A percentile compares a stretch with the other conserved stretches of the same genome.
Conservation (phyloP, 2,888 invertebrate genomes). For the Harpalus rufipes region DNA sequence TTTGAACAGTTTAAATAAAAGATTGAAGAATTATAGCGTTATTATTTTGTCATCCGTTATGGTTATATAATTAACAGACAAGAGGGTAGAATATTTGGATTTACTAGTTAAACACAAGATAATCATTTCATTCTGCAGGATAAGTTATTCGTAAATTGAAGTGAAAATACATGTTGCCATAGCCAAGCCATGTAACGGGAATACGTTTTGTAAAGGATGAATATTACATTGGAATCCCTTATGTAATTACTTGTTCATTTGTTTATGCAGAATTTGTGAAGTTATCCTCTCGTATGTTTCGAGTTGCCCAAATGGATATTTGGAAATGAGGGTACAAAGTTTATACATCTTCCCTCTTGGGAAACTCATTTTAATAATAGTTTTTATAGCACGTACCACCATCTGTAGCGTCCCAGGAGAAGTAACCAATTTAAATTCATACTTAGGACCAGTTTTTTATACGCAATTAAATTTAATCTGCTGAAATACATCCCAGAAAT, state of each 20-base stretch:
- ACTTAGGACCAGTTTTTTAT: conserved; percentile 40
- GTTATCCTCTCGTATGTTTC: conserved; percentile 46
- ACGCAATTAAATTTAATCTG: conserved; percentile 38
- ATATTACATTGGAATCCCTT: conserved; percentile 51
- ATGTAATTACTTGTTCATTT: conserved; percentile 55
- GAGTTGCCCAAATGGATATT: conserved; percentile 44
- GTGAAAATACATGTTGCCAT: conserved; percentile 2
- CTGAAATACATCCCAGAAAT: conserved; percentile 1
- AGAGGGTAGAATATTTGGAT: not conserved
- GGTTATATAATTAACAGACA: not conserved
- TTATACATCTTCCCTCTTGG: conserved; percentile 49
- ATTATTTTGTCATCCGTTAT: too few species aligned
- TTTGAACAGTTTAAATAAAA: too few species aligned
- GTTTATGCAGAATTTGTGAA: conserved; percentile 56
- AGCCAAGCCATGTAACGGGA: not conserved
- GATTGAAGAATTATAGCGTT: too few species aligned
- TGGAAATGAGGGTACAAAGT: conserved; percentile 51
- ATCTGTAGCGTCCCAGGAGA: conserved; percentile 16
- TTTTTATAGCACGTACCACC: conserved; percentile 24
- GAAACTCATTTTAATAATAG: conserved; percentile 52
- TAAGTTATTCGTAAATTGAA: conserved; percentile 1
- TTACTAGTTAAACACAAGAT: not conserved
- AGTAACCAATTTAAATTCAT: conserved; percentile 39
- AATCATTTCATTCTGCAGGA: not conserved
- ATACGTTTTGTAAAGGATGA: conserved; percentile 15